Base-by-base conservation (phyloP, 2,888 invertebrate species). In the Oxyteleia sp. region DNA sequence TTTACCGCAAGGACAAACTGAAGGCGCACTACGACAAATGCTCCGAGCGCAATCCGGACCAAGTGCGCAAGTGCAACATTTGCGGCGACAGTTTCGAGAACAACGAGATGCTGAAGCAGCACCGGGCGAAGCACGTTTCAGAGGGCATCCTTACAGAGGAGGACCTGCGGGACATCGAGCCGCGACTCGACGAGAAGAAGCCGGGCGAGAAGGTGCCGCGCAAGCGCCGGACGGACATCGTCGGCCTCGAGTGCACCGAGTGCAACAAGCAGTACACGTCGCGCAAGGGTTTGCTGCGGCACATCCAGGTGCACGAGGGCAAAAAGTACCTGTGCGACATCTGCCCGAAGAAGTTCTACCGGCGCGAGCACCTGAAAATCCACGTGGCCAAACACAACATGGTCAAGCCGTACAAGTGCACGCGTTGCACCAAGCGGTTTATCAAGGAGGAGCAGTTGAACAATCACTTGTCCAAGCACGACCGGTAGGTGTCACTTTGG, bases 381-480 rank as follows among this genome's bases (percentile, higher is more conserved):
- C 93, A 93, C 66, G 92, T 93, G 0, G 93, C 93, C 0, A 93
- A 93, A 55, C 93, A 93, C 75, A 93, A 93, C 49, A 93, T 93
- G 92, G 87, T 93, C 10, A 93, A 93, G 41, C 93, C 93, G 0
- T 93, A 92, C 82, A 93, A 93, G 45, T 93, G 93, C 63, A 88
- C 89, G 0, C 88, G 92, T 0, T 93, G 93, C 59, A 90, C 92
- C 1, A 93, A 93, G 47, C 91, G 93, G 18, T 93, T 93, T 74
- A 93, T 93, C 35, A 93, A 93, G 51, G 93, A 93, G 69, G 93
- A 93, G 41, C 93, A 93, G 51, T 66, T 93, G 7, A 91, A 90
- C 16, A 92, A 87, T 74, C 93, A 93, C 32, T 63, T 93, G 13
- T 89, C 91, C 0, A 93, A 93, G 43, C 93, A 93, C 63, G 93